A percentile compares a stretch with the other conserved stretches of the same genome.
Conservation (phyloP, 2,888 invertebrate species). For the Watsonalla binaria region DNA sequence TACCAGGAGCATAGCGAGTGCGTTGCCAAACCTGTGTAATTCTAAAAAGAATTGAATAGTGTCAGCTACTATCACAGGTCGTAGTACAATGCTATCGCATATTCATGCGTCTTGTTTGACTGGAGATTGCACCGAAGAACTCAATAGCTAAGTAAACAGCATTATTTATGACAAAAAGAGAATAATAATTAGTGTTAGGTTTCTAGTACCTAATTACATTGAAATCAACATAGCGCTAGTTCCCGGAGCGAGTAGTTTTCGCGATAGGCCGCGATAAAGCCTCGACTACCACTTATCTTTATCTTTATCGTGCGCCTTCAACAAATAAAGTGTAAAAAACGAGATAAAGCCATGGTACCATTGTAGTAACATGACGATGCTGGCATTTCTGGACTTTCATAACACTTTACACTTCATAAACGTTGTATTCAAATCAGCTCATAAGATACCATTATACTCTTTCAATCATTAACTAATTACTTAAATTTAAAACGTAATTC, state of each 20-base stretch:
- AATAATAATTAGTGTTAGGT: neutral
- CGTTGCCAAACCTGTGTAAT: too few species aligned
- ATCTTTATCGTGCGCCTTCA: constrained; percentile 74
- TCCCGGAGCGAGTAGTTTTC: constrained; percentile 59
- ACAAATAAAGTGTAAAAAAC: constrained; percentile 75
- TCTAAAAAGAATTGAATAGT: too few species aligned
- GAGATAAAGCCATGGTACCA: constrained; percentile 64
- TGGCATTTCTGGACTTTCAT: constrained; percentile 13
- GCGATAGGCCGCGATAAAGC: constrained; percentile 64
- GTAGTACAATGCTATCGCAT: too few species aligned
- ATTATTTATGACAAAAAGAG: too few species aligned
- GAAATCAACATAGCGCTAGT: constrained; percentile 31
- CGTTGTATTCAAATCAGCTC: neutral
- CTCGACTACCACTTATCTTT: constrained; percentile 69
- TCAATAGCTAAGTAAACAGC: too few species aligned
- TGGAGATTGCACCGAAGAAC: too few species aligned
- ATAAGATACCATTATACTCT: too few species aligned
- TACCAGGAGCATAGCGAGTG: too few species aligned
- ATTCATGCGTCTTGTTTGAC: too few species aligned
- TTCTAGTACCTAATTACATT: constrained; percentile 17
- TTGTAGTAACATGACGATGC: constrained; percentile 43
- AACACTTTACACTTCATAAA: neutral
- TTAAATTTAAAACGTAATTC: too few species aligned
- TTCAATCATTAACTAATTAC: too few species aligned
- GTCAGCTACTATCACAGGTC: too few species aligned